Evolutionary conservation across 2,113 vertebrate species (phyloP).

Genomic region (Sturnira hondurensis): DNA sequence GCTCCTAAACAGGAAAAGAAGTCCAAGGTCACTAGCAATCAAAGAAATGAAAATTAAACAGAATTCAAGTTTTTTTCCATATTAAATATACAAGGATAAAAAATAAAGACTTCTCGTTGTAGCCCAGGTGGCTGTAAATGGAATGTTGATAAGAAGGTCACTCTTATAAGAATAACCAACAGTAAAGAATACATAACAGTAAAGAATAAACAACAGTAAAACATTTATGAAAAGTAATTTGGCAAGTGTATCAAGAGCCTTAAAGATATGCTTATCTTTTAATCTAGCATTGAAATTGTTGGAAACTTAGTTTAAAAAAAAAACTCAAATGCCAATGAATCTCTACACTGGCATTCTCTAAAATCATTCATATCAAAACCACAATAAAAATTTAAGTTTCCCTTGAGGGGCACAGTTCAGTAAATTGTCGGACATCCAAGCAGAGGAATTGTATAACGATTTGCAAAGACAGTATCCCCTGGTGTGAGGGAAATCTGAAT

Average conservation of each 20-base stretch:
- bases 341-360: not conserved
- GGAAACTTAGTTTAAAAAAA: not conserved
- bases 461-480: not conserved
- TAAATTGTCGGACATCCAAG: not conserved
- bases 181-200: not conserved
- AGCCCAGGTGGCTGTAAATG: not conserved
- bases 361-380: not conserved
- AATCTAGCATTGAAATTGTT: not conserved
- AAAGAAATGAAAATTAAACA: not conserved
- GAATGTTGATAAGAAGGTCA: not conserved
- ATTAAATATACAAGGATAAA: slow-evolving; percentile 21
- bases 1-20: not conserved
- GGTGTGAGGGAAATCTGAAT: not conserved
- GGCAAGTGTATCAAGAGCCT: slow-evolving; percentile 10
- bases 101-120: not conserved
- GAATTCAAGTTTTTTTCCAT: not conserved
- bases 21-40: not conserved
- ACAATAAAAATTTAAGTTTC: slow-evolving; percentile 18
- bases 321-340: slow-evolving; percentile 33
- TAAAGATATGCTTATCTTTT: not conserved
- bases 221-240: slow-evolving; percentile 18
- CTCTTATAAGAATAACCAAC: not conserved
- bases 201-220: not conserved
- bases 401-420: not conserved
- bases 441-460: not conserved